A percentile compares a stretch with the other conserved stretches of the same genome.
Conservation (phyloP, 2,113 vertebrate species). For the Eublepharis macularius region DNA sequence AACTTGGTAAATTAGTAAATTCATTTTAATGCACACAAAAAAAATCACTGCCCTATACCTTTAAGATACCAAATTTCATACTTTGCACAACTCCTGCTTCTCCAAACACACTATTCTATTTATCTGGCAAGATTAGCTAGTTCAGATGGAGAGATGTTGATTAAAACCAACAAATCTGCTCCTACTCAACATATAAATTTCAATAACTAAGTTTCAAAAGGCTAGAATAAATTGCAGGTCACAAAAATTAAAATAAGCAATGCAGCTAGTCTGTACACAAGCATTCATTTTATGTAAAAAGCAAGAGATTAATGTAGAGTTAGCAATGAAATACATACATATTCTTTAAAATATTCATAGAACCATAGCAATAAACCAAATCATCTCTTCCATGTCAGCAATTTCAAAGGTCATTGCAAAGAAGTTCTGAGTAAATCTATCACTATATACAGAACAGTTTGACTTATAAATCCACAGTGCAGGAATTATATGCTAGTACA, state of each 20-base stretch:
- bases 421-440: constrained; percentile 68
- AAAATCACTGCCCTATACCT: neutral
- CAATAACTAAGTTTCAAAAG: constrained; percentile 35
- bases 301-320: constrained; percentile 66
- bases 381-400: constrained; percentile 69
- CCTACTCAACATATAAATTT: neutral
- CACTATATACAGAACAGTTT: constrained; percentile 56
- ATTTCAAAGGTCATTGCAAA: constrained; percentile 78
- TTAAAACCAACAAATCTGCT: constrained; percentile 40
- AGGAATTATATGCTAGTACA: constrained; percentile 63
- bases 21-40: neutral
- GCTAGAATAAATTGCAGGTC: neutral
- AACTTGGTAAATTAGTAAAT: neutral
- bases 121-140: constrained; percentile 10
- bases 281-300: constrained; percentile 21
- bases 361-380: constrained; percentile 44
- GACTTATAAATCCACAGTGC: constrained; percentile 68
- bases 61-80: constrained; percentile 8
- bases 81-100: constrained; percentile 19
- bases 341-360: constrained; percentile 66
- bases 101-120: constrained; percentile 6
- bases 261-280: constrained; percentile 30
- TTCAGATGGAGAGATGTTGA: constrained; percentile 17
- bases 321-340: constrained; percentile 66
- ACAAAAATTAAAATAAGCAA: neutral